Evolutionary conservation across 1,140 invertebrate genomes (phyloP).

Genomic region (Drosophila quadrilineata): DNA sequence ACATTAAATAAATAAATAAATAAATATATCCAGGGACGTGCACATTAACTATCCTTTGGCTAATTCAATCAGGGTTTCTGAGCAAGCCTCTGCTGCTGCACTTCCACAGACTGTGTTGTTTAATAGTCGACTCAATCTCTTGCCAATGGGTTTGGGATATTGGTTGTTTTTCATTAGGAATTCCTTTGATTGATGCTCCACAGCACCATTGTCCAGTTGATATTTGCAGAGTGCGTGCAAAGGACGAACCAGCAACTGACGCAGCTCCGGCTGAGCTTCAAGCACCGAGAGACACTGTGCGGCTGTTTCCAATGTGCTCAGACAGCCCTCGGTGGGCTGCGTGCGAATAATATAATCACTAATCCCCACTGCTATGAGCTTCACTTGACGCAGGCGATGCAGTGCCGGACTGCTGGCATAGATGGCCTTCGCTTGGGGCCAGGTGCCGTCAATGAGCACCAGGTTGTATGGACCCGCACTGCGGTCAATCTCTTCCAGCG

Average conservation of each 20-base stretch:
- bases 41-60: constrained; percentile 17
- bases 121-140: constrained; percentile 86
- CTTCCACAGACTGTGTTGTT: constrained; percentile 61
- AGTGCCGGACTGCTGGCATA: constrained; percentile 88
- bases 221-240: constrained; percentile 91
- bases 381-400: constrained; percentile 87
- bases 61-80: constrained; percentile 38
- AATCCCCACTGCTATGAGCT: constrained; percentile 86
- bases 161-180: constrained; percentile 92
- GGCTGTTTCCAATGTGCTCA: constrained; percentile 95
- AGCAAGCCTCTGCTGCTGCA: background rate
- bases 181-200: constrained; percentile 96
- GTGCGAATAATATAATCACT: constrained; percentile 96
- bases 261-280: constrained; percentile 87
- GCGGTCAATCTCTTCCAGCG: constrained; percentile 82
- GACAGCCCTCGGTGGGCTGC: constrained; percentile 94
- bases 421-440: constrained; percentile 95
- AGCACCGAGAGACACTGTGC: constrained; percentile 90
- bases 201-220: constrained; percentile 94
- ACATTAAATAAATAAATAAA: too few relatives aligned
- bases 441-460: constrained; percentile 95
- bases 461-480: constrained; percentile 86
- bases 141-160: constrained; percentile 92
- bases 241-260: constrained; percentile 88
- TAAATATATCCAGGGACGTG: constrained; percentile 12